Conservation (phyloP, 2,113 vertebrate genomes). For the Plecturocebus donacophilus region DNA sequence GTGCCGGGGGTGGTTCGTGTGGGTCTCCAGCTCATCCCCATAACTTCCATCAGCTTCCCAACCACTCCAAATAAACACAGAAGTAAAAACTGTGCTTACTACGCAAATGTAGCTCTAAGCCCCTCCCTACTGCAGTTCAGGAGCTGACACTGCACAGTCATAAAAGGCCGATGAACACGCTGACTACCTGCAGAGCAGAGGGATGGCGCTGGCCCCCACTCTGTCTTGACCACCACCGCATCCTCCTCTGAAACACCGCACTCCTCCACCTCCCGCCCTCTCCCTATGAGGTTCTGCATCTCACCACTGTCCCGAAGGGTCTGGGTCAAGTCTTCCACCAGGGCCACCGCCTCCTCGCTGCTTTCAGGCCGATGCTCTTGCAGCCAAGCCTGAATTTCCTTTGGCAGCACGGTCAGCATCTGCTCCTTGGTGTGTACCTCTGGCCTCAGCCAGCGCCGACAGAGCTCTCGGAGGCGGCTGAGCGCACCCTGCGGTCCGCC, state of each 20-base stretch:
- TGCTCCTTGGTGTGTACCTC: constrained; percentile 77
- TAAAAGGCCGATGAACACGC: not conserved
- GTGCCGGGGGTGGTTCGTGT: not conserved
- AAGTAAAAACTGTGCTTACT: not conserved
- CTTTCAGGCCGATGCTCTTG: constrained; percentile 69
- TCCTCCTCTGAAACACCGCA: not conserved
- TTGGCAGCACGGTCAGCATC: constrained; percentile 67
- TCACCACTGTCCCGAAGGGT: constrained; percentile 71
- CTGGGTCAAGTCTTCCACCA: constrained; percentile 73
- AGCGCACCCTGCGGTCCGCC: constrained; percentile 38
- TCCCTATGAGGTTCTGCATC: not conserved
- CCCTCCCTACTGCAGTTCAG: not conserved
- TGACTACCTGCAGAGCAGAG: not conserved
- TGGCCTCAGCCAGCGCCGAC: constrained; percentile 75
- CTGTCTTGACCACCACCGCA: not conserved
- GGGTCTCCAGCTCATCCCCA: not conserved
- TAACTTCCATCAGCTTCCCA: not conserved
- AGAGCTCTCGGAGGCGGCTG: constrained; percentile 69
- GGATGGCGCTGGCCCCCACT: too few relatives aligned
- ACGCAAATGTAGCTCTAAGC: not conserved
- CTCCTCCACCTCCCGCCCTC: not conserved
- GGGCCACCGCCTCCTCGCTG: constrained; percentile 67
- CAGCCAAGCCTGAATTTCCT: constrained; percentile 78
- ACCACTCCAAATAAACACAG: not conserved
- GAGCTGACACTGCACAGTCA: not conserved